These are phyloP conservation scores for Hydroisotoma schaefferi DNA, from an alignment of 2,888 invertebrate genomes.

Conservation along the genomic window DNA sequence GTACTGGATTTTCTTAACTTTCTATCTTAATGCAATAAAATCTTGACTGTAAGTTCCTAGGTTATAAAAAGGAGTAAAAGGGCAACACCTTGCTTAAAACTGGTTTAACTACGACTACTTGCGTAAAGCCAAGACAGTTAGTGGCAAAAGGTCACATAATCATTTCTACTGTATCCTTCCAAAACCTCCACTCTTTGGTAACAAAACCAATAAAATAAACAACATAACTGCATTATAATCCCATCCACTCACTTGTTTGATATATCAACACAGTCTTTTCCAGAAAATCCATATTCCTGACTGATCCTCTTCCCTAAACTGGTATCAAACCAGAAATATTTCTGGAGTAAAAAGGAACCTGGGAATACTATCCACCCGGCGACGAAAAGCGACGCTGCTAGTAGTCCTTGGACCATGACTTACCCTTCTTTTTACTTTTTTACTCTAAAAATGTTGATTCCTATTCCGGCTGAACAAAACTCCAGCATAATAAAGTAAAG, in stretches of 20 bases:
- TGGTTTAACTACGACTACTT: no score
- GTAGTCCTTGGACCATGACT: not conserved
- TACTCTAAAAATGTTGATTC: not conserved
- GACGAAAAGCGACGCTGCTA: constrained; percentile 34
- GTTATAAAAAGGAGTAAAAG: no score
- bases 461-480: not conserved
- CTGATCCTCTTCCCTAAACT: constrained; percentile 60
- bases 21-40: no score
- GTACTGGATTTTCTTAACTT: no score
- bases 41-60: no score
- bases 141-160: not conserved
- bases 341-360: constrained; percentile 40
- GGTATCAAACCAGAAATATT: constrained; percentile 54
- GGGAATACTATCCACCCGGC: constrained; percentile 45
- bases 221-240: constrained; percentile 1
- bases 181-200: constrained; percentile 14
- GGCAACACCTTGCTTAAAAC: no score
- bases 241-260: constrained; percentile 65
- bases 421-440: not conserved
- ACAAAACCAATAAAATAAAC: no score
- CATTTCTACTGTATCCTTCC: not conserved
- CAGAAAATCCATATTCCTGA: constrained; percentile 63
- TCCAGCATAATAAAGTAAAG: no score
- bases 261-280: constrained; percentile 68
- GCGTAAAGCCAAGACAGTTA: no score